Evolutionary conservation across 2,113 vertebrate species (phyloP).

Genomic region (Elaphurus davidianus): DNA sequence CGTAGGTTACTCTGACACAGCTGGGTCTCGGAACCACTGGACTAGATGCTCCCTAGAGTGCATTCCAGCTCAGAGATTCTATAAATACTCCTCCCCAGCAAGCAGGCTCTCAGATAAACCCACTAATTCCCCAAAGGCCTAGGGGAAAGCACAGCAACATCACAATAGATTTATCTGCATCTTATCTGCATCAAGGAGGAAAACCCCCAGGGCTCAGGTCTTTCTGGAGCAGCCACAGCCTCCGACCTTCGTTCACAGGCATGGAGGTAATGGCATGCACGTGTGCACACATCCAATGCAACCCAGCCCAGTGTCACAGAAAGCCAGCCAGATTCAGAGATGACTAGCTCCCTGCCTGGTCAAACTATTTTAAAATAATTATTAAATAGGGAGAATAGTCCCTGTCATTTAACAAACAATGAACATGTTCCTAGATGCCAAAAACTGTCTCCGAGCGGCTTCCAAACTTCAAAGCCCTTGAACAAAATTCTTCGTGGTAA

Average conservation of each 20-base stretch:
- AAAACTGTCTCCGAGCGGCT: background rate
- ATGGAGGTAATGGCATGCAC: fast-evolving
- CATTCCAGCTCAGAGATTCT: background rate
- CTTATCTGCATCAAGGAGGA: background rate
- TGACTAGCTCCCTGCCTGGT: background rate
- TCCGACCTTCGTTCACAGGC: background rate
- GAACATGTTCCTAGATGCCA: background rate
- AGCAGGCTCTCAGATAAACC: background rate
- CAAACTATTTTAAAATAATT: background rate
- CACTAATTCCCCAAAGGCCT: background rate
- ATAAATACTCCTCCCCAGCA: background rate
- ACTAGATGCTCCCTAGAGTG: background rate
- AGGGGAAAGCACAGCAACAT: background rate
- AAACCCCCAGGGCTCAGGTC: background rate
- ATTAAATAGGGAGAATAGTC: background rate
- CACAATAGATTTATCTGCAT: background rate
- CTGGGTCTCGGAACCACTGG: background rate
- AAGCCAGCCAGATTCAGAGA: background rate
- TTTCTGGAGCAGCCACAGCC: background rate
- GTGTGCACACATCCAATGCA: background rate
- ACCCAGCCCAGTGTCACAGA: background rate
- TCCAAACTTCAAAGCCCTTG: background rate
- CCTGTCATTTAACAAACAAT: background rate
- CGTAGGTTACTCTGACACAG: background rate
- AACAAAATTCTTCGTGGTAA: background rate